Percentiles rank a stretch among this genome's conserved stretches.
Evolutionary conservation across 2,113 vertebrate species (phyloP).

Genomic region (Dolichallabes microphthalmus): DNA sequence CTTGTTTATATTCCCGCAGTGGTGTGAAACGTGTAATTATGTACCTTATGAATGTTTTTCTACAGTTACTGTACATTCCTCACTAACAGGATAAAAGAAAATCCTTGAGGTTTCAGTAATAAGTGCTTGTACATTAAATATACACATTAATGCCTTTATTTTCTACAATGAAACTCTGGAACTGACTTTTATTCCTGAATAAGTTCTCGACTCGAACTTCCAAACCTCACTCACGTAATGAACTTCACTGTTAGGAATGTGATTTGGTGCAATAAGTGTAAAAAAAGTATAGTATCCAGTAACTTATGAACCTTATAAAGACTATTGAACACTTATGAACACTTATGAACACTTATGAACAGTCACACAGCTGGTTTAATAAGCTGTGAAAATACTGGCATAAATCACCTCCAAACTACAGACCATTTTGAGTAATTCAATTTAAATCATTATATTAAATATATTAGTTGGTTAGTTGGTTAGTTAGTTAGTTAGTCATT

Average conservation of each 20-base stretch:
- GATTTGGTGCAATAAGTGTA: not conserved
- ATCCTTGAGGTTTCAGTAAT: not conserved
- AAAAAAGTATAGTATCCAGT: not conserved
- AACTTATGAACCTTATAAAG: no score
- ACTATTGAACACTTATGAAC: not conserved
- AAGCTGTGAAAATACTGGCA: not conserved
- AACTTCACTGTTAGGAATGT: not conserved
- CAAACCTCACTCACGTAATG: not conserved
- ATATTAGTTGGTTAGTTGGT: no score
- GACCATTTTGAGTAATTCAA: not conserved
- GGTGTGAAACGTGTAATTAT: not conserved
- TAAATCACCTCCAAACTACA: not conserved
- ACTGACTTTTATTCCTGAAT: not conserved
- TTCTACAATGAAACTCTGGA: not conserved
- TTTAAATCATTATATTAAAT: not conserved
- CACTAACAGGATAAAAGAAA: not conserved
- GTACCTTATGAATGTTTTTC: not conserved
- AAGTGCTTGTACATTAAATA: not conserved
- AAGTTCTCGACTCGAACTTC: not conserved
- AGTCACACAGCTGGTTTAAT: not conserved
- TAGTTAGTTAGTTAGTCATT: no score
- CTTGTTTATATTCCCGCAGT: not conserved
- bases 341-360: not conserved
- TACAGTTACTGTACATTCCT: not conserved
- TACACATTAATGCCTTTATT: not conserved